A percentile compares a stretch with the other conserved stretches of the same genome.
These are phyloP conservation scores for Ectobius pallidus DNA, from an alignment of 2,888 invertebrate genomes.

Conservation along the genomic window DNA sequence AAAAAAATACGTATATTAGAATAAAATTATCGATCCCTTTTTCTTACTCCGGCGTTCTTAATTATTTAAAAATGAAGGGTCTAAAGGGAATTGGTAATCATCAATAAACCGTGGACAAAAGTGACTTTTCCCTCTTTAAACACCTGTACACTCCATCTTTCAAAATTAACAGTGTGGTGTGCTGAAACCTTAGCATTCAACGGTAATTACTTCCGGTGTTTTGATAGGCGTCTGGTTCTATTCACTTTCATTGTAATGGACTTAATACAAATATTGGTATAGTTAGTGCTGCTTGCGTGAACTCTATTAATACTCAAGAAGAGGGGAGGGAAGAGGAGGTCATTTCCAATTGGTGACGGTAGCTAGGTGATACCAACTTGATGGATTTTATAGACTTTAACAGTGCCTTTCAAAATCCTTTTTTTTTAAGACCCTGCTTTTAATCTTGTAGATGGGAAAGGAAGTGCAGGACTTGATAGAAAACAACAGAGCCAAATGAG, in stretches of 20 bases:
- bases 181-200: slow-evolving; percentile 29
- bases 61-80: too few species aligned
- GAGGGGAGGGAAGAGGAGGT: neutral
- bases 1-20: too few species aligned
- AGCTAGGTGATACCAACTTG: slow-evolving; percentile 24
- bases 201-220: slow-evolving; percentile 29
- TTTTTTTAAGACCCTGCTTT: too few species aligned
- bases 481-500: too few species aligned
- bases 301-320: slow-evolving; percentile 27
- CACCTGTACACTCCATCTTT: slow-evolving; percentile 17
- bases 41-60: too few species aligned
- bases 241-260: slow-evolving; percentile 28
- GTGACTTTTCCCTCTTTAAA: neutral
- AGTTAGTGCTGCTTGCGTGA: slow-evolving; percentile 29
- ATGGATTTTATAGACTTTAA: neutral
- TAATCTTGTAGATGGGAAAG: too few species aligned
- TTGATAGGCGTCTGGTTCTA: slow-evolving; percentile 28
- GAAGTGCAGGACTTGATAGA: too few species aligned
- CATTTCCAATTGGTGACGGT: slow-evolving; percentile 31
- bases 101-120: too few species aligned
- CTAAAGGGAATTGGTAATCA: too few species aligned
- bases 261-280: slow-evolving; percentile 32
- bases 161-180: slow-evolving; percentile 19
- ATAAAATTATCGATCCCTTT: too few species aligned
- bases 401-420: too few species aligned